Percentiles rank a stretch among this genome's conserved stretches.
Evolutionary conservation across 2,888 invertebrate species (phyloP).

Genomic region (Timema cristinae): DNA sequence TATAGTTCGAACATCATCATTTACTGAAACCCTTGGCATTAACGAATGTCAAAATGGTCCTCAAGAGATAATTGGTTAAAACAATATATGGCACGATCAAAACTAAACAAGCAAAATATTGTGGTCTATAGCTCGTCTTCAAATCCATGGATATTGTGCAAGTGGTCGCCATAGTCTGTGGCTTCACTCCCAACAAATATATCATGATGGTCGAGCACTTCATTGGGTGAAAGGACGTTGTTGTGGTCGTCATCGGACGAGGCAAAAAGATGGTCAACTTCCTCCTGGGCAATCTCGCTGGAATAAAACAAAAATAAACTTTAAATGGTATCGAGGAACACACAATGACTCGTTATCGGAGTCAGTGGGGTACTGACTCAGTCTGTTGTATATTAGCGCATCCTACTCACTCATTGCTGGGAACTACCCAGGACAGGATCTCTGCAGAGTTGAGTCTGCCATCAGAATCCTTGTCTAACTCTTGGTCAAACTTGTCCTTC

Average conservation of each 20-base stretch:
- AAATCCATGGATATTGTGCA: conserved; percentile 73
- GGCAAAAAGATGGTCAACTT: conserved; percentile 85
- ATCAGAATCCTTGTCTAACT: conserved; percentile 80
- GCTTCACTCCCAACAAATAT: conserved; percentile 92
- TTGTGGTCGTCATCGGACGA: conserved; percentile 83
- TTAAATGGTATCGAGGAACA: too few relatives aligned
- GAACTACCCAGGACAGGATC: conserved; percentile 84
- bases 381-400: neutral
- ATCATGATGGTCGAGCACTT: conserved; percentile 79
- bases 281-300: conserved; percentile 83
- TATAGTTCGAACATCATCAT: too few relatives aligned
- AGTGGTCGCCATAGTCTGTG: conserved; percentile 81
- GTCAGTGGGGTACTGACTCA: too few relatives aligned
- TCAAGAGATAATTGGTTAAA: neutral
- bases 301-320: conserved; percentile 30
- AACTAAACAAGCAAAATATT: conserved; percentile 24
- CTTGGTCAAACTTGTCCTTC: conserved; percentile 79
- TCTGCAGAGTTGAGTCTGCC: conserved; percentile 74
- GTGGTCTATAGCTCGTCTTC: conserved; percentile 69
- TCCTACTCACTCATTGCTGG: conserved; percentile 76
- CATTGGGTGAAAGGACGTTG: conserved; percentile 69
- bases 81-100: neutral
- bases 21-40: too few relatives aligned
- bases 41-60: neutral
- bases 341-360: too few relatives aligned